Evolutionary conservation across 2,113 vertebrate genomes (phyloP).

Genomic region (Furnarius figulus): DNA sequence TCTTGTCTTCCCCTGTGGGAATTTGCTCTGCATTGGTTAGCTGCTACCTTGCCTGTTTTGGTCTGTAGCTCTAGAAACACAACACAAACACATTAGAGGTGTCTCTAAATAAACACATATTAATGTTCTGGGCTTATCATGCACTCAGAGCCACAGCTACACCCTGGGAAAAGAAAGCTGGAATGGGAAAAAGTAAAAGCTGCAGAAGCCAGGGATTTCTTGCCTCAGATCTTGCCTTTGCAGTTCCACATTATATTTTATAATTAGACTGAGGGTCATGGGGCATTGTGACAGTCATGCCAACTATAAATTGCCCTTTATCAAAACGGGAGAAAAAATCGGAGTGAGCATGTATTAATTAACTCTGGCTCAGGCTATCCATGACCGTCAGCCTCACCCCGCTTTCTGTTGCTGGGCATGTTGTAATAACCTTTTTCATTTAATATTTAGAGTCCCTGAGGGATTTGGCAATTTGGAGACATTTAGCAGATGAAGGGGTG

Average conservation of each 20-base stretch:
- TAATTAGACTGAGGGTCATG: constrained; percentile 7
- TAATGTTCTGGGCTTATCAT: background rate
- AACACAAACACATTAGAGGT: constrained; percentile 35
- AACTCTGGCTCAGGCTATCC: background rate
- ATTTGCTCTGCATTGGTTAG: constrained; percentile 28
- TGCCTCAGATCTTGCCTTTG: background rate
- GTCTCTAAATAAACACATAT: constrained; percentile 37
- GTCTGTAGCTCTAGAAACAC: constrained; percentile 60
- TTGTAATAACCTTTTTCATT: background rate
- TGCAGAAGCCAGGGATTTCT: background rate
- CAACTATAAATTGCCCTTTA: constrained; percentile 41
- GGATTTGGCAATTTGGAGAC: background rate
- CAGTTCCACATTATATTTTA: constrained; percentile 5
- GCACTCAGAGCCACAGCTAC: background rate
- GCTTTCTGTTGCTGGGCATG: background rate
- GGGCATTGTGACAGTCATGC: constrained; percentile 15
- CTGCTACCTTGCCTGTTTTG: constrained; percentile 55
- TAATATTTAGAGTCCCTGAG: background rate
- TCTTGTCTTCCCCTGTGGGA: constrained; percentile 37
- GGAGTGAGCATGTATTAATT: constrained; percentile 39
- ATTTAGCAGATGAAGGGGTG: background rate
- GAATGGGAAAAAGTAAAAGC: background rate
- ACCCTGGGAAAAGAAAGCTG: background rate
- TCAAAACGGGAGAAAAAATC: background rate
- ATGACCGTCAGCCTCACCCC: background rate